Base-by-base conservation (phyloP, 2,888 invertebrate genomes). In the Tridacna crocea region DNA sequence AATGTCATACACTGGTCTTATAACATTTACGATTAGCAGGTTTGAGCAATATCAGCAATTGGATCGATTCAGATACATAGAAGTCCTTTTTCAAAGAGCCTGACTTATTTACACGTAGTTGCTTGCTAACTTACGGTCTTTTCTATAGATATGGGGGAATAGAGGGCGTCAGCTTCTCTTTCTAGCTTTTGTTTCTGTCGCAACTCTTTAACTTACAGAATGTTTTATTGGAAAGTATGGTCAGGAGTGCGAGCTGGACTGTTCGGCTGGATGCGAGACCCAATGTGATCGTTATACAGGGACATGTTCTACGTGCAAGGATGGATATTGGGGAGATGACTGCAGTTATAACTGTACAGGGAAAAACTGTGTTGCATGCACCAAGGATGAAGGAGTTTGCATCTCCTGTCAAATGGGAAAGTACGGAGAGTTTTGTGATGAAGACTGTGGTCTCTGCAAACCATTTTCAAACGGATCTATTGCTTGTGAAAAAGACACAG, bases 281-380 rank as follows among this genome's bases (percentile, higher is more conserved):
- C 51, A 48, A 0, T 85, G 85, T 75, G 78, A 85, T 4, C 68
- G 82, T 8, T 77, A 82, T 60, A 78, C 82, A 8, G 85, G 65
- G 4, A 72, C 61, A 46, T 85, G 85, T 51, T 24, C 58, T 24
- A 58, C 26, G 1, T 85, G 85, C 47, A 77, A 76, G 58, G n/a
- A 51, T 17, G 82, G 85, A 0, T 73, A 66, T 12, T 85, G 73
- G 68, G 82, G 82, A 19, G 80, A 72, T 24, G 68, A 77, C 55
- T 85, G 85, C 48, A 76, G 82, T 60, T 55, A 55, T 19, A n/a
- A 11, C 0, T 84, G 84, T 63, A 19, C 27, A 6, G 75, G 77
- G 3, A 26, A 19, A 2, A 65, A 70, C 24, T 86, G 83, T 46
- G 65, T 70, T 27, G 61, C 60, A 27, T 86, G 86, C 36, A 63